Conservation (phyloP, 2,113 vertebrate species). For the Campylorhamphus procurvoides region DNA sequence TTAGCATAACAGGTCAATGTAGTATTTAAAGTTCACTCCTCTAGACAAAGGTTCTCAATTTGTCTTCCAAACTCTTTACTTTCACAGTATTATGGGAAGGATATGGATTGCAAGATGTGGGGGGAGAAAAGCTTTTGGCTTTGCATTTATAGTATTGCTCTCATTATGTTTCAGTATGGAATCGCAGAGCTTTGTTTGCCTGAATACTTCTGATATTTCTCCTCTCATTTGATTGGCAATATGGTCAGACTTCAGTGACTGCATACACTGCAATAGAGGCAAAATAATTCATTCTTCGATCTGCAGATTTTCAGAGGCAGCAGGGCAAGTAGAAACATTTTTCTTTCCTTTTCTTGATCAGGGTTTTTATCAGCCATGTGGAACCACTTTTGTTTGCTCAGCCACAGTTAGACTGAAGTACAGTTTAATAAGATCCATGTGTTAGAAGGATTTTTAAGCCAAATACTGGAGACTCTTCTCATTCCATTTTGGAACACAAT, state of each 20-base stretch:
- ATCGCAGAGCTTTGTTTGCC: constrained; percentile 13
- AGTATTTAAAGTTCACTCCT: not conserved
- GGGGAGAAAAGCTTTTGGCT: not conserved
- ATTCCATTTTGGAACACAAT: not conserved
- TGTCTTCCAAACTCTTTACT: not conserved
- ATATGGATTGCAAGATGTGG: not conserved
- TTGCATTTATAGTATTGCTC: not conserved
- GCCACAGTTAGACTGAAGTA: constrained; percentile 3
- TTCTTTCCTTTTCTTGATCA: constrained; percentile 11
- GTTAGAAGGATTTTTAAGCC: constrained; percentile 31
- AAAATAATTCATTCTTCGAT: constrained; percentile 18
- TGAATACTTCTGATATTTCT: not conserved
- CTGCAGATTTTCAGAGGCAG: not conserved
- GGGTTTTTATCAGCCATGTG: constrained; percentile 63
- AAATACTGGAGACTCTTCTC: constrained; percentile 12
- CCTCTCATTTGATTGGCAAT: not conserved
- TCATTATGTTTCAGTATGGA: not conserved
- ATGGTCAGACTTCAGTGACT: constrained; percentile 15
- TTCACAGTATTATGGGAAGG: not conserved
- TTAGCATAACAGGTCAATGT: not conserved
- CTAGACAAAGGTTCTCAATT: not conserved
- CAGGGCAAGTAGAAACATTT: constrained; percentile 34
- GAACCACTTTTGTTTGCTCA: constrained; percentile 63
- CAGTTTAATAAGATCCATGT: constrained; percentile 39
- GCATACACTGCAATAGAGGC: not conserved